Evolutionary conservation across 2,797 vertebrate species (phyloP).

Genomic region (Molossus molossus): DNA sequence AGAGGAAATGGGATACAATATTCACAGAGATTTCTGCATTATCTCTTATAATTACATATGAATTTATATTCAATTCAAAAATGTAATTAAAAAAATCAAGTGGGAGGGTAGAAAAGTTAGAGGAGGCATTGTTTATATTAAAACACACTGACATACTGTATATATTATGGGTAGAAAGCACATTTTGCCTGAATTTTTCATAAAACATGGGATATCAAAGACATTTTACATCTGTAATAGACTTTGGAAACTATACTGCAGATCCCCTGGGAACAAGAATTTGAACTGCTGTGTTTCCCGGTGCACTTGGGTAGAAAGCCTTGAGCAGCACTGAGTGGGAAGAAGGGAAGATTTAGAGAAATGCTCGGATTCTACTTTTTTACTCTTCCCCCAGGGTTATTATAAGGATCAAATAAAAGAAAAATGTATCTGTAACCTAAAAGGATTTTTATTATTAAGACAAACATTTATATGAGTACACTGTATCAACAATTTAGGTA

Average conservation of each 20-base stretch:
- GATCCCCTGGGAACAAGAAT: background rate
- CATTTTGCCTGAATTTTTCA: conserved; percentile 34
- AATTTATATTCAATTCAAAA: conserved; percentile 27
- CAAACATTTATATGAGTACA: background rate
- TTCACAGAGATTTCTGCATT: background rate
- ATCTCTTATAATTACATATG: conserved; percentile 44
- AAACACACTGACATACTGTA: background rate
- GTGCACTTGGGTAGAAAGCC: background rate
- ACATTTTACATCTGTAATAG: background rate
- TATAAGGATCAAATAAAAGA: background rate
- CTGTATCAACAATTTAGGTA: background rate
- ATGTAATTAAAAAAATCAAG: conserved; percentile 33
- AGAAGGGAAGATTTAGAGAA: background rate
- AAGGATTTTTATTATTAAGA: conserved; percentile 34
- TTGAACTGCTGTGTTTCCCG: background rate
- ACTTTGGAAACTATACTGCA: background rate
- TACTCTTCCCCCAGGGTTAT: background rate
- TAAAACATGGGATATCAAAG: conserved; percentile 1
- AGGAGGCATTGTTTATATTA: background rate
- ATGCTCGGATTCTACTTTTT: background rate
- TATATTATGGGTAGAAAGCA: background rate
- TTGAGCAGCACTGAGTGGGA: background rate
- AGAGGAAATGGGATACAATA: background rate
- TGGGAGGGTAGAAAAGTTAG: background rate
- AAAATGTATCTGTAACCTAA: background rate